A percentile compares a stretch with the other conserved stretches of the same genome.
phyloP scores from a whole-genome alignment of 2,797 vertebrate species.

The Aulostomus chinensis region DNA sequence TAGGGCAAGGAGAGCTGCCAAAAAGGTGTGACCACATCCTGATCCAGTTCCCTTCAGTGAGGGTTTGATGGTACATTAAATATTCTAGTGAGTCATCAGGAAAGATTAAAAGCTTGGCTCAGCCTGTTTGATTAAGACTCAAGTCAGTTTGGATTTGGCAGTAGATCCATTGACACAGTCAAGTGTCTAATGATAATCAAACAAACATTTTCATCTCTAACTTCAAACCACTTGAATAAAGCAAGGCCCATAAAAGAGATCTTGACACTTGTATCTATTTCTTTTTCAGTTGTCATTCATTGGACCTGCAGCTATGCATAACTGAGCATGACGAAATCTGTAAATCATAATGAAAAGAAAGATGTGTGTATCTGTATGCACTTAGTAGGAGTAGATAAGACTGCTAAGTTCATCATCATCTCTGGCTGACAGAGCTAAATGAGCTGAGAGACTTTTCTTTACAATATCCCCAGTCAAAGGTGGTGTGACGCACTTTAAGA shows the following conservation, averaged over 20 bases:
- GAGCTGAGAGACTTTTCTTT: slow-evolving; percentile 48
- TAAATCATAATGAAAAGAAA: slow-evolving; percentile 15
- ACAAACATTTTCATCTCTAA: slow-evolving; percentile 15
- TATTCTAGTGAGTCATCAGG: slow-evolving; percentile 35
- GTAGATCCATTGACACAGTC: slow-evolving; percentile 31
- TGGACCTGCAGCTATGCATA: neutral
- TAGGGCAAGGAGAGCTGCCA: slow-evolving; percentile 44
- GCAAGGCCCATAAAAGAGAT: slow-evolving; percentile 5
- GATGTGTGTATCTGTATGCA: neutral
- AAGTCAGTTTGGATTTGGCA: slow-evolving; percentile 42
- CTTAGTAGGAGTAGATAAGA: neutral
- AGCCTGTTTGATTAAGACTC: slow-evolving; percentile 27
- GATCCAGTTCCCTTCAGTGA: slow-evolving; percentile 38
- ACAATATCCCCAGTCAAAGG: slow-evolving; percentile 61
- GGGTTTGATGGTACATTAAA: slow-evolving; percentile 35
- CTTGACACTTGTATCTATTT: slow-evolving; percentile 5
- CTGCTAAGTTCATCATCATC: slow-evolving; percentile 28
- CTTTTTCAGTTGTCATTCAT: slow-evolving; percentile 9
- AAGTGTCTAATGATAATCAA: slow-evolving; percentile 33
- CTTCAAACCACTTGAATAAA: slow-evolving; percentile 3
- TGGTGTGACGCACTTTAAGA: slow-evolving; percentile 61
- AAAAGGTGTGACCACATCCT: slow-evolving; percentile 71
- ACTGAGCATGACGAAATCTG: slow-evolving; percentile 10
- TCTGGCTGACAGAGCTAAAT: slow-evolving; percentile 27
- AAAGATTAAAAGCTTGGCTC: slow-evolving; percentile 52